Evolutionary conservation across 2,113 vertebrate species (phyloP).

Genomic region (Coracopsis vasa): DNA sequence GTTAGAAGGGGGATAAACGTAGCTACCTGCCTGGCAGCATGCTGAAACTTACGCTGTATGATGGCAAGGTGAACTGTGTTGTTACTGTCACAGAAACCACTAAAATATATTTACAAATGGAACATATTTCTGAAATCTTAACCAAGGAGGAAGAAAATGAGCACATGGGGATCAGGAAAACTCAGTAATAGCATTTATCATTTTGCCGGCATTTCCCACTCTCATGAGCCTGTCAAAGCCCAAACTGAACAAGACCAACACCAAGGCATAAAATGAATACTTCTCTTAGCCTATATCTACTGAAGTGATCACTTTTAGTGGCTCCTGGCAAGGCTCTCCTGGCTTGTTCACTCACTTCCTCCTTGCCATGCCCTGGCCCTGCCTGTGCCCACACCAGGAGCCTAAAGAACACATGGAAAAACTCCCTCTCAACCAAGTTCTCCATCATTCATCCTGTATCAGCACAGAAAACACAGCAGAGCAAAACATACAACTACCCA

Average conservation of each 20-base stretch:
- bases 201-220: not conserved
- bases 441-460: not conserved
- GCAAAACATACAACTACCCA: not conserved
- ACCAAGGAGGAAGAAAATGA: not conserved
- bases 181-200: not conserved
- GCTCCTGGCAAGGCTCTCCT: not conserved
- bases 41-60: rapidly evolving
- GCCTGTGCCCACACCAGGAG: not conserved
- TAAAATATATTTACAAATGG: not conserved
- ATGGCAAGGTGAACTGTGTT: not conserved
- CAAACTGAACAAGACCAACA: not conserved
- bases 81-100: not conserved
- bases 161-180: not conserved
- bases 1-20: not conserved
- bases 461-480: not conserved
- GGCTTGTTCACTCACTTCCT: not conserved
- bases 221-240: not conserved
- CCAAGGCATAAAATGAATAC: rapidly evolving
- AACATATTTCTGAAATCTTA: not conserved
- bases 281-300: not conserved
- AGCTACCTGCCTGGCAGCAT: not conserved
- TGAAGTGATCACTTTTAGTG: not conserved
- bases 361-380: not conserved
- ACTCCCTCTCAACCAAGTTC: not conserved
- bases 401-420: not conserved